These are phyloP conservation scores for Neogale vison DNA, from an alignment of 2,113 vertebrate genomes.

Conservation along the genomic window DNA sequence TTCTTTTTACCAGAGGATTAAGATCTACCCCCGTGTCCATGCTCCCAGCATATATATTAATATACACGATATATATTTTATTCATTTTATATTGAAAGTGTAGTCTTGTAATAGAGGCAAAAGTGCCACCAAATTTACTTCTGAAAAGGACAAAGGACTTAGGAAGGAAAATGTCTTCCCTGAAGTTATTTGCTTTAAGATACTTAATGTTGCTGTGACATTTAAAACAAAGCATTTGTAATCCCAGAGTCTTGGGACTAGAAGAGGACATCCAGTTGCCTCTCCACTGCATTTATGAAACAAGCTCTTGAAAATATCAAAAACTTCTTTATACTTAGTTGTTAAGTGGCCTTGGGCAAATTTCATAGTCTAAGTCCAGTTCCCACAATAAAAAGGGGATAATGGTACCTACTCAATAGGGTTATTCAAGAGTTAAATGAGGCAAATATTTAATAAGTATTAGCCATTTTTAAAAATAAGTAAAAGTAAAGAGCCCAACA, in stretches of 20 bases:
- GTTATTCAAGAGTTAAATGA: conserved; percentile 2
- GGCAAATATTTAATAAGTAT: neutral
- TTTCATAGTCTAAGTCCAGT: neutral
- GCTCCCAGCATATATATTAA: neutral
- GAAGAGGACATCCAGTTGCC: neutral
- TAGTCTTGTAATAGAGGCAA: neutral
- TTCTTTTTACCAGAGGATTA: conserved; percentile 10
- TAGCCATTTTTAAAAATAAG: neutral
- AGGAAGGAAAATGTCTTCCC: conserved; percentile 44
- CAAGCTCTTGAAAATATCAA: neutral
- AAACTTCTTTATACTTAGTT: neutral
- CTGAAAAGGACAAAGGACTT: conserved; percentile 13
- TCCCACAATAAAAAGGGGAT: neutral
- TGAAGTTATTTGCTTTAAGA: conserved; percentile 14
- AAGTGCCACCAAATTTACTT: conserved; percentile 9
- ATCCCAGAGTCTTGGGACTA: neutral
- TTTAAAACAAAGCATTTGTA: conserved; percentile 27
- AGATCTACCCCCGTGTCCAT: neutral
- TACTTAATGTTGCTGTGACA: conserved; percentile 24
- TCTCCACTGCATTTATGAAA: neutral
- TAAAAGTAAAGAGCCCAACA: neutral
- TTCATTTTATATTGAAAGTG: conserved; percentile 36
- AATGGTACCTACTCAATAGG: neutral
- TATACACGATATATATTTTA: neutral
- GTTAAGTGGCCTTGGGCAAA: neutral